Evolutionary conservation across 64 coral and sea anemone genomes (phyloP).

Genomic region (Dendrophyllia cribrosa): DNA sequence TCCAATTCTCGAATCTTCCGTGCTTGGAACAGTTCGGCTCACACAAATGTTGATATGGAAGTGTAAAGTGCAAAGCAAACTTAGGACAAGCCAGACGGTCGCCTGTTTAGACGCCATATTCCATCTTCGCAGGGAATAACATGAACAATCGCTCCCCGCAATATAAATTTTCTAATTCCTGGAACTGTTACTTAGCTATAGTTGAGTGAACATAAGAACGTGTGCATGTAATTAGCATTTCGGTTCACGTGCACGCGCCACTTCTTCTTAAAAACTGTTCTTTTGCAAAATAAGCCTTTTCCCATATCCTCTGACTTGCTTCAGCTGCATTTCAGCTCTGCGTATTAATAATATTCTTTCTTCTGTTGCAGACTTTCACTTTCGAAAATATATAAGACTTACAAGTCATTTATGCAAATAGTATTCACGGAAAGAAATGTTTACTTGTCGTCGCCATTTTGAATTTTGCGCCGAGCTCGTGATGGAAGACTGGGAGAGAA

Average conservation of each 20-base stretch:
- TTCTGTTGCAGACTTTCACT: not conserved
- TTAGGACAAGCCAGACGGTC: not conserved
- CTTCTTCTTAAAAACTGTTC: no score
- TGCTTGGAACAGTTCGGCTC: not conserved
- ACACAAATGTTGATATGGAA: not conserved
- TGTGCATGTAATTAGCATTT: not conserved
- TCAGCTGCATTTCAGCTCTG: no score
- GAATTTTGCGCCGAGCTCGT: not conserved
- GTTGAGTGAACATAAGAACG: not conserved
- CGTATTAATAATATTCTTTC: not conserved
- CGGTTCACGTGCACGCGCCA: not conserved
- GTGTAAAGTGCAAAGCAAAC: not conserved
- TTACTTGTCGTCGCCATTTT: slow-evolving; percentile 12
- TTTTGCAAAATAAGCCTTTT: no score
- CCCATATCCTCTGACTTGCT: no score
- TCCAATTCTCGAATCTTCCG: not conserved
- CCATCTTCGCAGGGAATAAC: not conserved
- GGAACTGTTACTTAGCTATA: slow-evolving; percentile 4
- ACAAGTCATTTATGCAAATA: not conserved
- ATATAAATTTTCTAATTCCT: not conserved
- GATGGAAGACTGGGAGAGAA: not conserved
- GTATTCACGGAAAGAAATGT: not conserved
- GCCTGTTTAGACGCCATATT: not conserved
- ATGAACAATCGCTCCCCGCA: no score
- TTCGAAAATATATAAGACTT: not conserved